Base-by-base conservation (phyloP, 2,888 invertebrate genomes). In the Octonoba sinensis region DNA sequence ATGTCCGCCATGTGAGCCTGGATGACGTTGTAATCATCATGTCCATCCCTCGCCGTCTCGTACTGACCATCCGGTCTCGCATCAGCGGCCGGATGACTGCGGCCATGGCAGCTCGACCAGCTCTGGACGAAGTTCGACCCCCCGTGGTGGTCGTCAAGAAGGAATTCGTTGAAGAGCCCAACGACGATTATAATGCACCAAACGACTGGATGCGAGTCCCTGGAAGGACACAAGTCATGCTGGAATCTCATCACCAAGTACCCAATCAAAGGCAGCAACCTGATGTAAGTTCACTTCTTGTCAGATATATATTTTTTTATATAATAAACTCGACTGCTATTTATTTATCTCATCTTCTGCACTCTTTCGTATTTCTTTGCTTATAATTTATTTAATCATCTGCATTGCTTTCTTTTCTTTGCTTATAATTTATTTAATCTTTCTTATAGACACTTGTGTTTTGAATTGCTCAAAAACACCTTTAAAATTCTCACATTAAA, bases 11-110 rank as follows among this genome's bases (percentile, higher is more conserved):
- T 87, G 99, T 99, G 97, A 96, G 96, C 86, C 91, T 99, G 87
- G 99, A 99, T 89, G 99, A 99, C 89, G 99, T 99, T 85, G 99
- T 99, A 86, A 96, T 99, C 87, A 96, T 99, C 87, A 98, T 99
- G 96, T 97, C 97, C 87, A 99, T 99, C 90, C 99, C 99, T 12
- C 92, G 97, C 87, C 92, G 99, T 86, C 91, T 99, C 87, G 93
- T 99, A 85, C 91, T 99, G 84, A 96, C 96, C 86, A 97, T 97
- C 85, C 92, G 96, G 87, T 96, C 96, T 86, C 84, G 87, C n/a
- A 86, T 87, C 54, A 86, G 87, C 46, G 85, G 82, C 51, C 82
- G 74, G 46, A 84, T 84, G 65, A 70, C 75, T 15, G 67, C 76
- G 13, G 56, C 81, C 15, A 75, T 71, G 66, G 69, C 74, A 2